A percentile compares a stretch with the other conserved stretches of the same genome.
phyloP scores from a whole-genome alignment of 2,888 invertebrate genomes.

The Invenusta paracnida region DNA sequence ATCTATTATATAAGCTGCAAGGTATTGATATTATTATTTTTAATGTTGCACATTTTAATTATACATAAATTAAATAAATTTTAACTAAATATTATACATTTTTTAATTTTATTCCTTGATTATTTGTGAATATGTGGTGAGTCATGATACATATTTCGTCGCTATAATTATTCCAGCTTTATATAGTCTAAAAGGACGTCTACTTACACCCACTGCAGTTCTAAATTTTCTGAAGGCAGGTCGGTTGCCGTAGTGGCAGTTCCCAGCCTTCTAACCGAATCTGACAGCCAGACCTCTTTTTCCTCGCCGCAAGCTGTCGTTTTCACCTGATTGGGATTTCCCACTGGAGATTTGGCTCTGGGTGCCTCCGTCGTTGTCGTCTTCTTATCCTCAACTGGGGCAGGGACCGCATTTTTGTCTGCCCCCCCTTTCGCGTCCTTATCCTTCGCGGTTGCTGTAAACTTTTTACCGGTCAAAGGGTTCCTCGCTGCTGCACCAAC shows the following conservation, averaged over 20 bases:
- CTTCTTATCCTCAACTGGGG: background rate
- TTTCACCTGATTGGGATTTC: background rate
- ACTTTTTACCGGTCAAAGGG: background rate
- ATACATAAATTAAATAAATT: no score
- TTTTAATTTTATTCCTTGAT: no score
- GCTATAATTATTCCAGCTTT: no score
- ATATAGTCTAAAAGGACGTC: no score
- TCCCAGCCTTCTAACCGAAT: background rate
- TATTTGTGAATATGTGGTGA: no score
- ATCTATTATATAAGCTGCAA: no score
- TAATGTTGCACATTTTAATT: no score
- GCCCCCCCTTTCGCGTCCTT: background rate
- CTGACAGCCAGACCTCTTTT: background rate
- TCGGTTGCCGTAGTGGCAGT: slow-evolving; percentile 47
- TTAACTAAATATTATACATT: no score
- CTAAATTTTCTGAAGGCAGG: slow-evolving; percentile 52
- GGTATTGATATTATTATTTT: no score
- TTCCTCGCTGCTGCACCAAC: background rate
- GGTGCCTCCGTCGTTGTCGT: background rate
- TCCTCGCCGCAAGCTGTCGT: background rate
- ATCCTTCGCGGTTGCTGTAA: background rate
- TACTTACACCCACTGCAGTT: slow-evolving; percentile 56
- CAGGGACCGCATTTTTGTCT: no score
- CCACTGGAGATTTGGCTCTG: background rate
- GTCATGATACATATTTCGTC: no score